Evolutionary conservation across 2,113 vertebrate genomes (phyloP).

Genomic region (Pituophis catenifer): DNA sequence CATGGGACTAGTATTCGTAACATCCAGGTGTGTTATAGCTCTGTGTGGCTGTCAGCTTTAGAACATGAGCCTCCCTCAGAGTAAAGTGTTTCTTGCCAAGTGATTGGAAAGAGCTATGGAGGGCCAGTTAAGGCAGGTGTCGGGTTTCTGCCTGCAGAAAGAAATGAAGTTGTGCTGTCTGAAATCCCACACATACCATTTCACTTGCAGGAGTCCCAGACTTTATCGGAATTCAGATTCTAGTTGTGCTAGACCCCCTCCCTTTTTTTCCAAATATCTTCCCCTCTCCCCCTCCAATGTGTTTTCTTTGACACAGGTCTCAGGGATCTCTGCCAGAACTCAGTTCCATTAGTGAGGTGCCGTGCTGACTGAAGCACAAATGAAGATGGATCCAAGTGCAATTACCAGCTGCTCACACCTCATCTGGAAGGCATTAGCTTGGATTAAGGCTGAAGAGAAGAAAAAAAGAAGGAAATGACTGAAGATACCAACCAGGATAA

Average conservation of each 20-base stretch:
- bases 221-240: conserved; percentile 38
- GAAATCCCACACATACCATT: not conserved
- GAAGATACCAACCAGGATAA: conserved; percentile 70
- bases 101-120: conserved; percentile 14
- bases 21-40: conserved; percentile 58
- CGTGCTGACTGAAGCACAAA: conserved; percentile 80
- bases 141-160: conserved; percentile 45
- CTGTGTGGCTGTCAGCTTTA: conserved; percentile 30
- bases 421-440: conserved; percentile 81
- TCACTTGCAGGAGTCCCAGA: conserved; percentile 19
- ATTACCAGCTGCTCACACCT: conserved; percentile 80
- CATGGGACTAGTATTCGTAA: conserved; percentile 42
- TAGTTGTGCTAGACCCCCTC: conserved; percentile 33
- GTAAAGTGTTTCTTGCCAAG: conserved; percentile 44
- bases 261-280: conserved; percentile 20
- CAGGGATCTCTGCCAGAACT: conserved; percentile 76
- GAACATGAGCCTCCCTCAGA: conserved; percentile 44
- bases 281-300: conserved; percentile 61
- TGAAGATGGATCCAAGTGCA: conserved; percentile 73
- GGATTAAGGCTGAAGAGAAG: conserved; percentile 55
- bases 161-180: not conserved
- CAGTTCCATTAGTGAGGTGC: conserved; percentile 80
- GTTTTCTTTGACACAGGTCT: conserved; percentile 76
- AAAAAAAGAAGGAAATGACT: conserved; percentile 48
- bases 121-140: conserved; percentile 1